Evolutionary conservation across 1,140 invertebrate genomes (phyloP), one percentile per base, ranked within the genome.

Genomic region (Papilio dardanus): DNA sequence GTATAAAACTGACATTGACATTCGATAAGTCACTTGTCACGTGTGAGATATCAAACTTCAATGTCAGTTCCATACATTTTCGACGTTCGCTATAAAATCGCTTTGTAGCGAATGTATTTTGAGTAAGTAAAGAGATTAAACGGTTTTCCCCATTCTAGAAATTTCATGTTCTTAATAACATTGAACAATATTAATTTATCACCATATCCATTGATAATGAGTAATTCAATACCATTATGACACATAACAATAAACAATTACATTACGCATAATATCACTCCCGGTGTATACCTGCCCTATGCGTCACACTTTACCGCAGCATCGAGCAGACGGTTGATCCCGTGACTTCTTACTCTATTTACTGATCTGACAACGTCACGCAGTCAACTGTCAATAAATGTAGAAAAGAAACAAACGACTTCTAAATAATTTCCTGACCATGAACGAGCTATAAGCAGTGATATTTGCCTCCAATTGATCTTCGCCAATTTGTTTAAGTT

Each of bases 261-360:
- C 24, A 30, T 62, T 62, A 62, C 54, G 54, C 54, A 62, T 62
- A 12, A 30, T 62, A n/a, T 62, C 10, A 10, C 10, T 10, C 54
- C 54, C 8, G 12, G 54, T 62, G 54, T 62, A 24, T 28, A 62
- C 21, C 24, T 62, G 54, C 8, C 54, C 54, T 28, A 62, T 50
- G 54, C 24, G 54, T 62, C 54, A 62, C 14, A 62, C 54, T 62
- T 28, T 62, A 10, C 54, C 24, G 54, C 54, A 58, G 54, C 14
- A 14, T 14, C 19, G 16, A 16, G 24, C 54, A 62, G 54, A 62
- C 24, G 10, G 24, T 62, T 24, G 28, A 24, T 28, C 54, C 21
- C 54, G 54, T 62, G 54, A 62, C 54, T 28, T 12, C 3, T 4
- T 30, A n/a, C 24, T 54, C 10, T 58, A 24, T 62, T 62, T 62